These are phyloP conservation scores for Pelvicachromis taeniatus DNA, from an alignment of 2,113 vertebrate species.

Conservation along the genomic window DNA sequence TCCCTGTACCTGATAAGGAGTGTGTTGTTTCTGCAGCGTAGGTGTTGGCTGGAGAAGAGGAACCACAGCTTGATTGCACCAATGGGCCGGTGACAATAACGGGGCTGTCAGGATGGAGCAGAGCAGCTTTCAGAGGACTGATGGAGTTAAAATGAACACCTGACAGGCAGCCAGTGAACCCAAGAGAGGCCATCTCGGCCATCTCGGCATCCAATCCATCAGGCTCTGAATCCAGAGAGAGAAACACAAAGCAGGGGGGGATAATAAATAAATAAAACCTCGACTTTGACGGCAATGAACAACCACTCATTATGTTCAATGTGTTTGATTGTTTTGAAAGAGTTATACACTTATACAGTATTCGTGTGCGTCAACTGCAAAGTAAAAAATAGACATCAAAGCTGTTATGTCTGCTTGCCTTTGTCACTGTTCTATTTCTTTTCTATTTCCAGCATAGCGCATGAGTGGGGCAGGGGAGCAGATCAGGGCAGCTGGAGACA, in stretches of 20 bases:
- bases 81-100: slow-evolving; percentile 80
- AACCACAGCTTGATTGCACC: slow-evolving; percentile 81
- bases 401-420: not conserved
- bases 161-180: slow-evolving; percentile 91
- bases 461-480: not conserved
- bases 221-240: slow-evolving; percentile 41
- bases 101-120: slow-evolving; percentile 75
- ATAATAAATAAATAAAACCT: not conserved
- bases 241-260: not conserved
- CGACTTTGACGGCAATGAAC: not conserved
- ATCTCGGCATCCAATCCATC: slow-evolving; percentile 78
- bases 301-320: not conserved
- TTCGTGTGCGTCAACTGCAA: not conserved
- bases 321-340: not conserved
- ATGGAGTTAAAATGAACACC: slow-evolving; percentile 87
- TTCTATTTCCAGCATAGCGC: not conserved
- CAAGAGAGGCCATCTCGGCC: slow-evolving; percentile 73
- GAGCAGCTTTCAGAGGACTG: slow-evolving; percentile 86
- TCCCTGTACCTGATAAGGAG: slow-evolving; percentile 82
- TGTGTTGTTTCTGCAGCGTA: slow-evolving; percentile 84
- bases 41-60: slow-evolving; percentile 73
- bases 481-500: not conserved
- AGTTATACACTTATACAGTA: not conserved
- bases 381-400: not conserved
- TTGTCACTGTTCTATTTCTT: not conserved